Evolutionary conservation across 2,888 invertebrate species (phyloP).

Genomic region (Acronicta psi): DNA sequence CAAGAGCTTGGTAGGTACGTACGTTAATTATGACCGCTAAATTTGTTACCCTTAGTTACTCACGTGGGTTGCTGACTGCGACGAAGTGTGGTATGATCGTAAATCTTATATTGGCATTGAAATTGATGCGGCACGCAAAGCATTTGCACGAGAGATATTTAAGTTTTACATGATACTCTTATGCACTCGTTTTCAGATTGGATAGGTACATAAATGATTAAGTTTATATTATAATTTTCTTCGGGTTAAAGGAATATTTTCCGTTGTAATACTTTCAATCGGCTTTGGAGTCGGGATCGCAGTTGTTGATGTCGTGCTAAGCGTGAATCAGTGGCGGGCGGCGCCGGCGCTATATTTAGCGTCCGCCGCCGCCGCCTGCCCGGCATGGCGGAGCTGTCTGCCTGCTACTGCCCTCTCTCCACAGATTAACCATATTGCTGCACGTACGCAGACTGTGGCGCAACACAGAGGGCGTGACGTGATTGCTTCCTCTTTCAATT

Average conservation of each 20-base stretch:
- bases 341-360: constrained; percentile 63
- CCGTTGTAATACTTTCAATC: constrained; percentile 12
- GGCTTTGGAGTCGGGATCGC: constrained; percentile 8
- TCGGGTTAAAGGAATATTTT: background rate
- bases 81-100: too few species aligned
- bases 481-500: background rate
- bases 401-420: constrained; percentile 48
- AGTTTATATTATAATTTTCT: too few species aligned
- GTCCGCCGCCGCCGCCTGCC: constrained; percentile 35
- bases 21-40: too few species aligned
- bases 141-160: too few species aligned
- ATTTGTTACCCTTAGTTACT: too few species aligned
- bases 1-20: too few species aligned
- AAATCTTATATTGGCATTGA: too few species aligned
- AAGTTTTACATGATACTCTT: too few species aligned
- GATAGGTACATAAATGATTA: too few species aligned
- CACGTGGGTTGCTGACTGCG: too few species aligned
- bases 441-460: background rate
- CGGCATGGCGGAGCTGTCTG: constrained; percentile 39
- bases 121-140: too few species aligned
- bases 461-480: constrained; percentile 26
- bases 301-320: constrained; percentile 29
- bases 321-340: constrained; percentile 60
- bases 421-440: background rate
- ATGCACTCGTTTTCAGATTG: too few species aligned